Percentiles rank a stretch among this genome's conserved stretches.
phyloP scores from a whole-genome alignment of 2,888 invertebrate genomes.

The Cynaeus angustus region DNA sequence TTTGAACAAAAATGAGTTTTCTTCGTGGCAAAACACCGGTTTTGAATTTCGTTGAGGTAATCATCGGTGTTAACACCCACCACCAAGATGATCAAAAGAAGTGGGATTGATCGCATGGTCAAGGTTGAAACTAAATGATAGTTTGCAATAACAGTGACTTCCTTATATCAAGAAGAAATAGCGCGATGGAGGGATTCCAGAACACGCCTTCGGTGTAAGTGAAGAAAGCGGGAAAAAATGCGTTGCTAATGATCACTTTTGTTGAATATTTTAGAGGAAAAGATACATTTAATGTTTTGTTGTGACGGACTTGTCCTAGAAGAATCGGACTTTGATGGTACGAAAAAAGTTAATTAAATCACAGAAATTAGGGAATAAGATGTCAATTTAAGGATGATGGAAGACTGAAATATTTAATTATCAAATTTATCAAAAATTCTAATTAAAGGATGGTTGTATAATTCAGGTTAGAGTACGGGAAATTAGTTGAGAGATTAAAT shows the following conservation, averaged over 20 bases:
- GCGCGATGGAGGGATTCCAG: slow-evolving; percentile 39
- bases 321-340: not conserved
- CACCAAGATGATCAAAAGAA: slow-evolving; percentile 47
- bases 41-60: slow-evolving; percentile 62
- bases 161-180: slow-evolving; percentile 39
- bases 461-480: too few species aligned
- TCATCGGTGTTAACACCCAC: slow-evolving; percentile 56
- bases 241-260: slow-evolving; percentile 5
- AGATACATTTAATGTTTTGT: not conserved
- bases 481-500: too few species aligned
- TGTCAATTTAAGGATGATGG: too few species aligned
- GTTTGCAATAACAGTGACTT: not conserved
- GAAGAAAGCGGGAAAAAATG: slow-evolving; percentile 5
- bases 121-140: slow-evolving; percentile 27
- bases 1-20: slow-evolving; percentile 63
- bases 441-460: too few species aligned
- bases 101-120: slow-evolving; percentile 36
- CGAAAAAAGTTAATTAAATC: not conserved
- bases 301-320: not conserved
- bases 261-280: not conserved
- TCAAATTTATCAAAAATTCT: too few species aligned
- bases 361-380: not conserved
- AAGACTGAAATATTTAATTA: too few species aligned
- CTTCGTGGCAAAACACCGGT: slow-evolving; percentile 58
- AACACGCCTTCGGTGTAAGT: slow-evolving; percentile 15